phyloP scores from a whole-genome alignment of 2,797 vertebrate species.

The Enteromius viviparus region DNA sequence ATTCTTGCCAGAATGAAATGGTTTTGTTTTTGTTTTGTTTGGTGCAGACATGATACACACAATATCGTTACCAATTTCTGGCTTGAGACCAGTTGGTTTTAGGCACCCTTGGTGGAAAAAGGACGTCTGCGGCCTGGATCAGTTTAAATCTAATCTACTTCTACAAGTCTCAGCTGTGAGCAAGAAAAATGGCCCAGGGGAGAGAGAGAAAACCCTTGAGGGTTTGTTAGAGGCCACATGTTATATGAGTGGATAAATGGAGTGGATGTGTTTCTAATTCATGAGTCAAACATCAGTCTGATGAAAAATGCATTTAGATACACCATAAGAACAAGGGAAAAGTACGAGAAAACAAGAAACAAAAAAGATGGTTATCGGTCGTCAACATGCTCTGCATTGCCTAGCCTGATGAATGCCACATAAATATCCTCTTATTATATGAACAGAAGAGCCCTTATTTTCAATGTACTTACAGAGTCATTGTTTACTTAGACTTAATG shows the following conservation, averaged over 20 bases:
- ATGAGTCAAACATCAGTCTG: slow-evolving; percentile 2
- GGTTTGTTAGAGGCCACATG: slow-evolving; percentile 17
- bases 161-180: slow-evolving; percentile 39
- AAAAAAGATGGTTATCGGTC: slow-evolving; percentile 36
- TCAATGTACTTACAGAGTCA: slow-evolving; percentile 38
- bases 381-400: slow-evolving; percentile 8
- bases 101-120: not conserved
- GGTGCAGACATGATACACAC: not conserved
- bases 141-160: slow-evolving; percentile 41
- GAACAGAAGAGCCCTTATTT: slow-evolving; percentile 53
- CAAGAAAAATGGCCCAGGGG: slow-evolving; percentile 14
- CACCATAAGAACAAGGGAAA: not conserved
- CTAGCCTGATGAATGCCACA: slow-evolving; percentile 37
- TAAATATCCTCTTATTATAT: slow-evolving; percentile 47
- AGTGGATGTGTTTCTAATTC: slow-evolving; percentile 23
- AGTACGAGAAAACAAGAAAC: not conserved
- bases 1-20: not conserved
- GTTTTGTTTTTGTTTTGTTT: not conserved
- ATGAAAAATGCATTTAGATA: slow-evolving; percentile 37
- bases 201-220: slow-evolving; percentile 15
- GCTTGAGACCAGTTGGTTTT: not conserved
- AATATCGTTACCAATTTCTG: not conserved
- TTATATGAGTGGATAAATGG: slow-evolving; percentile 10
- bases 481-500: slow-evolving; percentile 57
- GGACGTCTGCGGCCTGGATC: slow-evolving; percentile 19